phyloP scores from a whole-genome alignment of 1,140 invertebrate species.

The Pemphigus obesinymphae region DNA sequence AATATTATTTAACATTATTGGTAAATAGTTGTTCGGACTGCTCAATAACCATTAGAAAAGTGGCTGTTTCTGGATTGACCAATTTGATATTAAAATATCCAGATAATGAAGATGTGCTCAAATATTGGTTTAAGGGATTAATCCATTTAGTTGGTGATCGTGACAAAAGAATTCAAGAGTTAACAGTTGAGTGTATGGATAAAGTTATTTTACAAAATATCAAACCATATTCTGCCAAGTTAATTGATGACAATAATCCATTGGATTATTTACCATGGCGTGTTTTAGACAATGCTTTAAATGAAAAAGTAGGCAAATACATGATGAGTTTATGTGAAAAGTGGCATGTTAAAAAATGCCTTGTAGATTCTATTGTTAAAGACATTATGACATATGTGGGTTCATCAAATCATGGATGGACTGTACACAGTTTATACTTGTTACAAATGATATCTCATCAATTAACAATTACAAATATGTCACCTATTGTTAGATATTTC shows the following conservation, averaged over 20 bases:
- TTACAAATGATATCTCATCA: slow-evolving; percentile 35
- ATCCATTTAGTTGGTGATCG: slow-evolving; percentile 34
- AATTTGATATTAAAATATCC: slow-evolving; percentile 27
- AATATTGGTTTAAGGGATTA: slow-evolving; percentile 35
- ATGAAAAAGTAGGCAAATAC: slow-evolving; percentile 27
- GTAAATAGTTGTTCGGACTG: slow-evolving; percentile 14
- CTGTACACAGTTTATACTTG: slow-evolving; percentile 24
- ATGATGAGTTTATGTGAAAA: slow-evolving; percentile 36
- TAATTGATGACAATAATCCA: slow-evolving; percentile 7
- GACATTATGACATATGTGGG: slow-evolving; percentile 9
- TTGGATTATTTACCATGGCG: slow-evolving; percentile 18
- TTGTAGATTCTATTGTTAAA: slow-evolving; percentile 2
- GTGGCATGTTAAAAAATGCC: slow-evolving; percentile 1
- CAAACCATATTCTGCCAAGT: slow-evolving; percentile 15
- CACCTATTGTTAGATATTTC: neutral
- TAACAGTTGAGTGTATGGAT: slow-evolving; percentile 25
- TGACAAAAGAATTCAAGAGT: slow-evolving; percentile 36
- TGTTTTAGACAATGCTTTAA: slow-evolving; percentile 26
- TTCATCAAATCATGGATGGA: slow-evolving; percentile 12
- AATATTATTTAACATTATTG: slow-evolving; percentile 13
- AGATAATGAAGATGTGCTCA: slow-evolving; percentile 27
- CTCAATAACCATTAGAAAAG: slow-evolving; percentile 29
- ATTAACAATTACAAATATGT: slow-evolving; percentile 1
- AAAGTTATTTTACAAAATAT: slow-evolving; percentile 33
- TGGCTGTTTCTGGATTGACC: neutral